Evolutionary conservation across 2,888 invertebrate genomes (phyloP), one percentile per base, ranked within the genome.

Genomic region (Leptinotarsa haldemani): DNA sequence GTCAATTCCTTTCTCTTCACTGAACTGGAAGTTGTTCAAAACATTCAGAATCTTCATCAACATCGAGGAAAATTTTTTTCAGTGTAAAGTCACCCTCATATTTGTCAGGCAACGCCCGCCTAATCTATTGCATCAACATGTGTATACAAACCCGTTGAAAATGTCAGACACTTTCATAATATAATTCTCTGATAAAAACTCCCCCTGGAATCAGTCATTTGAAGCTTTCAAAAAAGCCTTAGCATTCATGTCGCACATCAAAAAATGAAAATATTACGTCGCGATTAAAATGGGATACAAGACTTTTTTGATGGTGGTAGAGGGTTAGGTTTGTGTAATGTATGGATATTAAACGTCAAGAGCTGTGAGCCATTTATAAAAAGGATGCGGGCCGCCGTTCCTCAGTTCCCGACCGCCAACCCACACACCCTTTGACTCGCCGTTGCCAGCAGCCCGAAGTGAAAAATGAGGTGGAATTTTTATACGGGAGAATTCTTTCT

Each of bases 331-430:
- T 81, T 80, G 77, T 78, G 84, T 85, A 84, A 85, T 85, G 83
- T 85, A 85, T 85, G 85, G 85, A 85, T 85, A 85, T 85, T 85
- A 85, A 85, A 85, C 84, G 85, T 85, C 85, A 85, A 83, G 81
- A 80, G 81, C 82, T 83, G 83, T 80, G 81, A 82, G 81, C 84
- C 84, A 84, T 85, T 85, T 85, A 84, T 84, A 85, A 85, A 85
- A 84, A 84, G 84, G 84, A 84, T 84, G 80, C 84, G 83, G 84
- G 82, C 73, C 79, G 66, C 74, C 77, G 78, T 77, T 75, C 69
- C 73, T 77, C 74, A 53, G 75, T 65, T 40, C 66, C 70, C 61
- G 53, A 52, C 69, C 63, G 58, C 70, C 70, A 25, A 40, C 46
- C 69, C 66, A 25, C 69, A 25, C 70, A 52, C 68, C 58, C 71